Conservation (phyloP, 2,888 invertebrate genomes). For the Oxycera nigricornis region DNA sequence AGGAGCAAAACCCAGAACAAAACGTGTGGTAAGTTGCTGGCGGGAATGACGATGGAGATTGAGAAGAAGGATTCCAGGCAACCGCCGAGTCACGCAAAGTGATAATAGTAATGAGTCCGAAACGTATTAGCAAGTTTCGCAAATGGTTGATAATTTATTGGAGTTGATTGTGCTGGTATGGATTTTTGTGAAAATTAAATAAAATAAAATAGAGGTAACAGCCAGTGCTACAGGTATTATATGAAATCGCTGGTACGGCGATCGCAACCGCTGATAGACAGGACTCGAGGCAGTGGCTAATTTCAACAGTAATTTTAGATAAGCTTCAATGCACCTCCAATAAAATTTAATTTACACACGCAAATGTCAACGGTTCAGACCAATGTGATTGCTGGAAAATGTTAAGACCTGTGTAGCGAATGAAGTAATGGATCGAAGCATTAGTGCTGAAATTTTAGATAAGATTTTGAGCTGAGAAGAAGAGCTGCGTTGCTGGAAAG, state of each 20-base stretch:
- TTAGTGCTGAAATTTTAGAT: not conserved
- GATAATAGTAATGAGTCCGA: constrained; percentile 37
- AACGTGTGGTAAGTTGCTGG: not conserved
- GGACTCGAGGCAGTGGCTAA: constrained; percentile 25
- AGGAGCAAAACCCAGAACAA: not conserved
- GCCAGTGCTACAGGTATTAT: constrained; percentile 1
- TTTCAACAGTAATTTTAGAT: constrained; percentile 34
- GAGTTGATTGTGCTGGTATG: constrained; percentile 9
- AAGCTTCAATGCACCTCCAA: constrained; percentile 16
- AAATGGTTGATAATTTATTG: constrained; percentile 35
- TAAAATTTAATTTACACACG: constrained; percentile 29
- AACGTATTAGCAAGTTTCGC: constrained; percentile 1
- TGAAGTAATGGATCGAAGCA: no score
- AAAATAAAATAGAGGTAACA: not conserved
- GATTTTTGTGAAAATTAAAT: not conserved
- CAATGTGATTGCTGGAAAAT: no score
- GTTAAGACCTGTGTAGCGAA: no score
- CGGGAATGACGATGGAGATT: not conserved
- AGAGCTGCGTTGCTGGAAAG: no score
- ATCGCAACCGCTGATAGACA: not conserved
- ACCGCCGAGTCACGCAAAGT: constrained; percentile 43
- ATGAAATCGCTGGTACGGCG: not conserved
- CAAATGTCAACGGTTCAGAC: constrained; percentile 7
- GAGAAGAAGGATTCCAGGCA: not conserved
- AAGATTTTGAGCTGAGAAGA: not conserved